Base-by-base conservation (phyloP, 2,888 invertebrate genomes). In the Busseola fusca region DNA sequence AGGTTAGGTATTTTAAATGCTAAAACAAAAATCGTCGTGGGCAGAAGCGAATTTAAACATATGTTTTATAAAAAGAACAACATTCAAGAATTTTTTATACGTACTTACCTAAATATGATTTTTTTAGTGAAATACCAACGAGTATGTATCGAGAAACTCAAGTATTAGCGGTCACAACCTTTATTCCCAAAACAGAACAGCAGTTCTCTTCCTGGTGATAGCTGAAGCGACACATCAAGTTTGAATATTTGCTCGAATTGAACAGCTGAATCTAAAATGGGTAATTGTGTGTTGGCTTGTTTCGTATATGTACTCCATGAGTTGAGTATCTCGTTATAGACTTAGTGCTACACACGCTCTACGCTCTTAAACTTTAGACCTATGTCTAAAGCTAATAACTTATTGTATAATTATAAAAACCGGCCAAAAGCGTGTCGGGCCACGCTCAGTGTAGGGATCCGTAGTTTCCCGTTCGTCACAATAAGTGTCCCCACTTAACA, bases 201-300 rank as follows among this genome's bases (percentile, higher is more conserved):
- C 78, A 80, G 78, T 81, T 82, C 78, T 78, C 80, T 82, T 86
- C 86, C 87, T 82, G 62, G 69, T 82, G 77, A 83, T 84, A 87
- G 84, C 87, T 87, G 84, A 81, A 75, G 84, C 81, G 84, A 86
- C 87, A 85, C 82, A 86, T 89, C 82, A 81, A 87, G 86, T 87
- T 87, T 80, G 84, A 86, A 84, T 85, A 89, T 87, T 85, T 85
- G 57, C 76, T 88, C 76, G 82, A 87, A 86, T 87, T 84, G 85
- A 79, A 85, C 84, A 83, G 69, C 68, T 80, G 81, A 78, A 81
- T 80, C 78, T 82, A 80, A 83, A 84, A 82, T 81, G 50, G 80
- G 72, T 78, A 68, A 74, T 74, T 70, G 64, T 75, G 74, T 69
- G 48, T 34, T n/a, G 60, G 67, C 54, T 52, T 64, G 58, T 76